Base-by-base conservation (phyloP, 2,797 vertebrate genomes). In the Lindbergichthys nudifrons region DNA sequence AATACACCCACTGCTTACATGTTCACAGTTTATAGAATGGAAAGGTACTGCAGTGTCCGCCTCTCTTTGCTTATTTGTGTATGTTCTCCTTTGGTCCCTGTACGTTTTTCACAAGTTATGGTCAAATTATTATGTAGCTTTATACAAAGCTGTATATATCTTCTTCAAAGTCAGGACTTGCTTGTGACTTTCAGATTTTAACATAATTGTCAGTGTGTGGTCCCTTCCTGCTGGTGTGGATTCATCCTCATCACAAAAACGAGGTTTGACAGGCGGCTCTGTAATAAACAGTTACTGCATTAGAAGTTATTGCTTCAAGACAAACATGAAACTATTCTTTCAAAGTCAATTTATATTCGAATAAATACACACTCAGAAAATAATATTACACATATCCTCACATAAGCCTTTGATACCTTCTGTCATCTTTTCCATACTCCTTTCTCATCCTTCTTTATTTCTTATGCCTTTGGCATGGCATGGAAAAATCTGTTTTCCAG, bases 401-500 rank as follows among this genome's bases (percentile, higher is more conserved):
- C 45, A 48, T 74, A 86, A 70, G 71, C 39, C 61, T 90, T 87
- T 73, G 79, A 91, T 89, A 84, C 78, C 72, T 54, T 66, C 79
- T 59, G 75, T 93, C 89, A 92, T 86, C 82, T 89, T 93, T 92
- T 91, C 91, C 91, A 88, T 78, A 62, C 75, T 50, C 15, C 58
- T 80, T 75, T 81, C 74, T 84, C 82, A 73, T 87, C 74, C 52
- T 74, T 63, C 65, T 76, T 70, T 78, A 78, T 87, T 91, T 85
- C 85, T 90, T 90, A n/a, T 72, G 70, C 81, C 71, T 86, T 85
- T 85, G 88, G 84, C 86, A 87, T 86, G 74, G 79, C 63, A 77
- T 39, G 13, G 65, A 85, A 70, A 90, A 92, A 92, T 93, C 88
- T 90, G 89, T 94, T 95, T 93, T 91, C 87, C 92, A 93, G 91